phyloP scores from a whole-genome alignment of 2,888 invertebrate genomes.

The Cerceris rybyensis region DNA sequence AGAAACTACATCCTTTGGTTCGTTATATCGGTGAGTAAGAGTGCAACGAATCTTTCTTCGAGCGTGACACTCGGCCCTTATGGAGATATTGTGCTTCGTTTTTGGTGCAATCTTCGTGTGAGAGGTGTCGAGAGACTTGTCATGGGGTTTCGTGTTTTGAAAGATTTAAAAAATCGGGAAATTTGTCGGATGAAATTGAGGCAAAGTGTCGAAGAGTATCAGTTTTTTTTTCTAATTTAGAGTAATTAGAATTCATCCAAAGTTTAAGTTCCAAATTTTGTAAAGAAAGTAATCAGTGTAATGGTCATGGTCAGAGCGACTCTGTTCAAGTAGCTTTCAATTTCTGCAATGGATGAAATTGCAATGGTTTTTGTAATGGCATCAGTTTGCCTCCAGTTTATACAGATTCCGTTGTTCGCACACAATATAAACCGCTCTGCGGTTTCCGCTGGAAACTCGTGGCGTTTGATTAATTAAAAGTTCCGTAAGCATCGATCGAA shows the following conservation, averaged over 20 bases:
- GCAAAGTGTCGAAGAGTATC: not conserved
- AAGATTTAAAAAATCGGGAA: not conserved
- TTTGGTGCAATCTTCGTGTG: not conserved
- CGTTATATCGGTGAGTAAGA: constrained; percentile 33
- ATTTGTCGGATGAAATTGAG: not conserved
- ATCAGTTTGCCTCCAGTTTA: no score
- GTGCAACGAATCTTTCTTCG: not conserved
- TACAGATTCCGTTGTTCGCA: no score
- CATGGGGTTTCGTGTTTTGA: not conserved
- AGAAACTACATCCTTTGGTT: not conserved
- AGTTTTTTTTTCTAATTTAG: not conserved
- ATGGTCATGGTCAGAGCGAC: no score
- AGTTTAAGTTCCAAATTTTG: no score
- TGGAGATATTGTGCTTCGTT: not conserved
- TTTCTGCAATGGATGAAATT: no score
- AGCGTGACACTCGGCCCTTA: not conserved
- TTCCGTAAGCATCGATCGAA: not conserved
- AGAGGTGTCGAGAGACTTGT: not conserved
- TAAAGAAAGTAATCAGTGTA: no score
- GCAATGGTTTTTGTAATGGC: no score
- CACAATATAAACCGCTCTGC: not conserved
- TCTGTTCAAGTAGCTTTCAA: no score
- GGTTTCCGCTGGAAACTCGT: not conserved
- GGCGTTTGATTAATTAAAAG: not conserved
- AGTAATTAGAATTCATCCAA: no score